Evolutionary conservation across 2,797 vertebrate species (phyloP), one percentile per base, ranked within the genome.

Genomic region (Amblyraja radiata): DNA sequence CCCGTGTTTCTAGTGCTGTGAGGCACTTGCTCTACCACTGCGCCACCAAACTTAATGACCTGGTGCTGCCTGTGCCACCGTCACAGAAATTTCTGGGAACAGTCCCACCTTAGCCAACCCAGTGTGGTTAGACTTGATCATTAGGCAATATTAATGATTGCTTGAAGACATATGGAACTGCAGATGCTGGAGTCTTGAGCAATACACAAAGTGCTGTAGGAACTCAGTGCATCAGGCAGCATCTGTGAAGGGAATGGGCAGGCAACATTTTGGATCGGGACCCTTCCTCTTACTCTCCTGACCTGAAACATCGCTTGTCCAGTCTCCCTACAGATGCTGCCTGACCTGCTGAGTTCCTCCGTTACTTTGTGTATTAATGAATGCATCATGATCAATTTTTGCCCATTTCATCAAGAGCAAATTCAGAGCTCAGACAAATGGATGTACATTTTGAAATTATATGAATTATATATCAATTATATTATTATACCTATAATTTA

Each of bases 401-500:
- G 68, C 68, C 54, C 54, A 14, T 54, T 23, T 25, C 25, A 58
- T 21, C 54, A 84, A 11, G 11, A 25, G 25, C 23, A 28, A 58
- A 84, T 84, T 61, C 54, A 84, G 25, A 5, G 25, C 23, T 84
- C 14, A 61, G 83, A 86, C 54, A 84, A 3, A 63, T 16, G 1
- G 23, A 86, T n/a, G 11, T 14, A 32, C 61, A n/a, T 32, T 63
- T 86, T 14, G 13, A 86, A 93, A 95, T 93, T 95, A 96, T 46
- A 46, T 46, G 46, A 46, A 96, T 95, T 95, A 94, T 93, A 94
- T 94, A 94, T 95, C 94, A 54, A 54, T 54, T 46, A 46, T 46
- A 46, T 54, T 54, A 54, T 6, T 54, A 54, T 54, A 54, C 46
- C 46, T 54, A 54, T 54, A 54, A 54, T 54, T 46, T 3, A 46